These are phyloP conservation scores for Otolemur crassicaudatus DNA, from an alignment of 2,797 vertebrate species.

Conservation along the genomic window DNA sequence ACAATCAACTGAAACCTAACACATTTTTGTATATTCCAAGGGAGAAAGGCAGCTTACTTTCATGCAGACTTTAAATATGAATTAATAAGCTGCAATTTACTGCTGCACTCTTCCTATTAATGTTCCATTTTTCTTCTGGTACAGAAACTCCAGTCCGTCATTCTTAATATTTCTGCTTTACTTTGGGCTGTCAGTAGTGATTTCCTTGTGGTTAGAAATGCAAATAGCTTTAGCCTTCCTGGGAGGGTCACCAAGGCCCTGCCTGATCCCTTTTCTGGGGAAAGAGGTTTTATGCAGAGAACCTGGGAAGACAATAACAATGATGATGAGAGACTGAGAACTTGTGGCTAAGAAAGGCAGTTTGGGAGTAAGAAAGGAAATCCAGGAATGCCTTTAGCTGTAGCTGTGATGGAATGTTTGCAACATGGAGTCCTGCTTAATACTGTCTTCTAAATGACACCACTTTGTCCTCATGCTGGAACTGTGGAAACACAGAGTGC, in stretches of 20 bases:
- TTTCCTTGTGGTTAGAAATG: conserved; percentile 70
- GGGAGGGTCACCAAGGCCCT: neutral
- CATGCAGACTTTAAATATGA: neutral
- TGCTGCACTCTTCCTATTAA: conserved; percentile 39
- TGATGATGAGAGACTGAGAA: neutral
- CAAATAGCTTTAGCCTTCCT: conserved; percentile 53
- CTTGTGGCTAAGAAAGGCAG: neutral
- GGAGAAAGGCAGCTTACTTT: neutral
- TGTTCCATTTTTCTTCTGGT: conserved; percentile 33
- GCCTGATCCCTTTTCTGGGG: neutral
- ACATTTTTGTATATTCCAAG: neutral
- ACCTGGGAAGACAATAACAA: neutral
- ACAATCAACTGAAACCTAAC: neutral
- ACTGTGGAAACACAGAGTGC: neutral
- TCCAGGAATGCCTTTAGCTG: neutral
- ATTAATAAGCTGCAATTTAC: neutral
- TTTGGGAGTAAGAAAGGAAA: neutral
- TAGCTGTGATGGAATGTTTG: neutral
- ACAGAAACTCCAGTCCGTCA: neutral
- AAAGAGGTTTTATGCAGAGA: neutral
- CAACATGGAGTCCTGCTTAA: neutral
- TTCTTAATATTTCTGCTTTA: conserved; percentile 59
- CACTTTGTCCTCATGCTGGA: neutral
- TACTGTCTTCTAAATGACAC: neutral
- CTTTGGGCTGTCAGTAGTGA: conserved; percentile 59